Percentiles rank a stretch among this genome's conserved stretches.
These are phyloP conservation scores for Crossaster papposus DNA, from an alignment of 53 echinoderm and acorn worm species.

Conservation along the genomic window DNA sequence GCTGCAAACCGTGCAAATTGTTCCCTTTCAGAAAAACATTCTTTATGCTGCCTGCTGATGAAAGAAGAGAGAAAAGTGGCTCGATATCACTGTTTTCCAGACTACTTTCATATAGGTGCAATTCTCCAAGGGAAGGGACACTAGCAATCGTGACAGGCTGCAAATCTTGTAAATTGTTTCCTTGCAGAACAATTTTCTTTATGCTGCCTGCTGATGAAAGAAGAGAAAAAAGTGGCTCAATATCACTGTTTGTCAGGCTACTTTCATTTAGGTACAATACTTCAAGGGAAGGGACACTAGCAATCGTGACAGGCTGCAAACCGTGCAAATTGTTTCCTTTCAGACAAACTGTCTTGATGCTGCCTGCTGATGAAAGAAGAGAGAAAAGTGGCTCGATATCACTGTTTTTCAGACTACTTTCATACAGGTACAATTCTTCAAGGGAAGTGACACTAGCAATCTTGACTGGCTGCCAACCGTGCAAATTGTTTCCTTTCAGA, in stretches of 20 bases:
- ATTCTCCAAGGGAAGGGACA: background rate
- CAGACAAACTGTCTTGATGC: background rate
- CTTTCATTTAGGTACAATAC: too few relatives aligned
- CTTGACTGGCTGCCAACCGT: background rate
- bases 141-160: background rate
- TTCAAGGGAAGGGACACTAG: too few relatives aligned
- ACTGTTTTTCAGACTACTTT: constrained; percentile 10
- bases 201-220: constrained; percentile 11
- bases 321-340: constrained; percentile 17
- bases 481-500: constrained; percentile 7
- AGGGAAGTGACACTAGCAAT: too few relatives aligned
- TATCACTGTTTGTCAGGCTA: constrained; percentile 5
- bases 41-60: too few relatives aligned
- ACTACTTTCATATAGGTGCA: background rate
- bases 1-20: too few relatives aligned
- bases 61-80: too few relatives aligned
- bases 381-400: background rate
- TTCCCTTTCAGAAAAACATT: too few relatives aligned
- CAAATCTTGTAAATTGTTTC: background rate
- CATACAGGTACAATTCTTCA: background rate
- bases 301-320: background rate
- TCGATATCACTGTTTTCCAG: too few relatives aligned
- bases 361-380: background rate
- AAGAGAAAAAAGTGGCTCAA: background rate
- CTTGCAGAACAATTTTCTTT: background rate